Evolutionary conservation across 2,797 vertebrate species (phyloP), one percentile per base, ranked within the genome.

Genomic region (Tapera naevia): DNA sequence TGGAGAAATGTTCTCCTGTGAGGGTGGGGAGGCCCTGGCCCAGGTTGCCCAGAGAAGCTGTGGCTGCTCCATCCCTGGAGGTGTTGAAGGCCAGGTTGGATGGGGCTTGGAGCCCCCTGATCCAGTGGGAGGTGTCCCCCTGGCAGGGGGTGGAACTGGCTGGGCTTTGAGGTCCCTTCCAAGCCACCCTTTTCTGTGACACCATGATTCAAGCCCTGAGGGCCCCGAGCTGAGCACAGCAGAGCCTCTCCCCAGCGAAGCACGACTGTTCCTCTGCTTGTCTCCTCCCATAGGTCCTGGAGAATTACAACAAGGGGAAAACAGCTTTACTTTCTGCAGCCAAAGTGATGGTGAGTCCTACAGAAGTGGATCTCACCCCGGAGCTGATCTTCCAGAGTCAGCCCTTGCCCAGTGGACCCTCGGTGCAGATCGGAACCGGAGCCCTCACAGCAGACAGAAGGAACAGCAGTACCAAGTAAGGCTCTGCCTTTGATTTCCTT

Each of bases 271-370:
- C 33, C 56, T 91, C 62, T 95, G 65, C 66, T 95, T 94, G 46
- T 51, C 46, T 92, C 78, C n/a, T 92, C 78, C n/a, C 11, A 23
- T 93, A 99, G 99, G 99, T 99, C 92, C 97, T 99, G 97, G 99
- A 99, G 97, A 99, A 99, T 97, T 99, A 99, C 97, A 99, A 99
- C 97, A 99, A 99, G 96, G 99, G 99, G 35, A 99, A 99, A 97
- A 99, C 99, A 0, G 99, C 99, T 89, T 97, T 99, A 94, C 98
- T 99, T 17, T 99, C 99, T 0, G 99, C 99, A 61, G 99, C 99
- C 65, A 99, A 99, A 97, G 98, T 99, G 97, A 99, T 99, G 99
- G 99, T 99, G 97, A 99, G 99, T 97, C 99, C 99, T 71, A 99
- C 99, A 0, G 99, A 99, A 93, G 99, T 99, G 97, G 99, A 99